Base-by-base conservation (phyloP, 2,113 vertebrate genomes). In the Etia nguti region DNA sequence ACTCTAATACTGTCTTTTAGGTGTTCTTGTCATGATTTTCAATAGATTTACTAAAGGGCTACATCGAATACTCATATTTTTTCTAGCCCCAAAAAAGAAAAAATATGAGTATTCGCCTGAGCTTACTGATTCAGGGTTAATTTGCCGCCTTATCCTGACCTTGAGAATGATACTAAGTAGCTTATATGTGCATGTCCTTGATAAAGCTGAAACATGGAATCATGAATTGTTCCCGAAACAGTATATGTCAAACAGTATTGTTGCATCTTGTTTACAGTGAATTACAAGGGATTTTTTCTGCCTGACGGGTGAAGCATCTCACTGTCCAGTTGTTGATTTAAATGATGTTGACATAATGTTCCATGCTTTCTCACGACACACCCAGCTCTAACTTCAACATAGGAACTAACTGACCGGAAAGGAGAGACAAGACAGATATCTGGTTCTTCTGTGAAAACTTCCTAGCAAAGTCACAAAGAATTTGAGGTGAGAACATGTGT, bases 271-370 rank as follows among this genome's bases (percentile, higher is more conserved):
- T 62, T 83, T 70, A 59, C 50, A 16, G 50, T 91, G 82, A 92
- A 31, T 81, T 91, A 93, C 48, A 24, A 68, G 24, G n/a, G 70
- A 75, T 24, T 8, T 7, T 20, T 46, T 85, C n/a, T 65, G 55
- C 56, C 38, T 84, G 57, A 57, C 48, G n/a, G n/a, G 6, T 79
- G 13, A 11, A 62, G 43, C 34, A 73, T 88, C 70, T 80, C 50
- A 52, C 52, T 75, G 81, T 80, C 46, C n/a, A 59, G 79, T 18
- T 86, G 82, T 48, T 93, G 79, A 88, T 81, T 31, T 57, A 81
- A 87, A 85, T 62, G 65, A 85, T 92, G 86, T 85, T 90, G 85
- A 90, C 84, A 86, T 8, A 87, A n/a, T 93, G 89, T 93, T 93
- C 84, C 92, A 90, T 85, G 82, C 80, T 84, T 79, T 65, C 11